A percentile compares a stretch with the other conserved stretches of the same genome.
These are phyloP conservation scores for Magallana ariakensis DNA, from an alignment of 1,140 invertebrate genomes.

Conservation along the genomic window DNA sequence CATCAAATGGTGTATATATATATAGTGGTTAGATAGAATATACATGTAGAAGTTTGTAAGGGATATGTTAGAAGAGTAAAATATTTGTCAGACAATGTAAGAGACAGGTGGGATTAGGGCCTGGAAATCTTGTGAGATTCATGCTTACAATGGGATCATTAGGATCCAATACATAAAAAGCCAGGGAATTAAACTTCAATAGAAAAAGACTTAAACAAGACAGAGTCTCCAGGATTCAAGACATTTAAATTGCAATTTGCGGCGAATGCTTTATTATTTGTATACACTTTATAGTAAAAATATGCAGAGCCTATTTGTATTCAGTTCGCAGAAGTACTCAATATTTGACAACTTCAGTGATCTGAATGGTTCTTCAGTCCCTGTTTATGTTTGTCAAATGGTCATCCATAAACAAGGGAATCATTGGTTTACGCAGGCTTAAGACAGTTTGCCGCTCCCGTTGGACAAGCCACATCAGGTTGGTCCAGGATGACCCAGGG, in stretches of 20 bases:
- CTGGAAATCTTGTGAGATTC: not conserved
- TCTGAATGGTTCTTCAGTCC: not conserved
- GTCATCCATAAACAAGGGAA: not conserved
- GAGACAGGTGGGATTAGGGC: conserved; percentile 16
- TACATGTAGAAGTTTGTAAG: no score
- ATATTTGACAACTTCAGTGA: conserved; percentile 27
- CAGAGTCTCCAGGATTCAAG: not conserved
- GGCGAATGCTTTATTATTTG: conserved; percentile 4
- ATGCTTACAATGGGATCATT: conserved; percentile 25
- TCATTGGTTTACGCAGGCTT: not conserved
- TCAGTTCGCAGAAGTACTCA: not conserved
- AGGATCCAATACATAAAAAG: not conserved
- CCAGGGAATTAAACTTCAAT: conserved; percentile 24
- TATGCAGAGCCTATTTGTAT: not conserved
- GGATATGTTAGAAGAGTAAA: not conserved
- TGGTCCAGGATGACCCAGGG: not conserved
- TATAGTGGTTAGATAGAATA: no score
- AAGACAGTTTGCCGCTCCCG: not conserved
- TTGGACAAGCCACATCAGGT: not conserved
- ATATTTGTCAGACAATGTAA: not conserved
- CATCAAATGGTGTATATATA: no score
- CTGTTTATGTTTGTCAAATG: conserved; percentile 22
- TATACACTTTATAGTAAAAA: conserved; percentile 15
- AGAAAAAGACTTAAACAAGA: conserved; percentile 30
- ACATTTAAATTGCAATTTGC: conserved; percentile 37